Percentiles rank a stretch among this genome's conserved stretches.
Conservation (phyloP, 2,888 invertebrate genomes). For the Zaprionus obscuricornis region DNA sequence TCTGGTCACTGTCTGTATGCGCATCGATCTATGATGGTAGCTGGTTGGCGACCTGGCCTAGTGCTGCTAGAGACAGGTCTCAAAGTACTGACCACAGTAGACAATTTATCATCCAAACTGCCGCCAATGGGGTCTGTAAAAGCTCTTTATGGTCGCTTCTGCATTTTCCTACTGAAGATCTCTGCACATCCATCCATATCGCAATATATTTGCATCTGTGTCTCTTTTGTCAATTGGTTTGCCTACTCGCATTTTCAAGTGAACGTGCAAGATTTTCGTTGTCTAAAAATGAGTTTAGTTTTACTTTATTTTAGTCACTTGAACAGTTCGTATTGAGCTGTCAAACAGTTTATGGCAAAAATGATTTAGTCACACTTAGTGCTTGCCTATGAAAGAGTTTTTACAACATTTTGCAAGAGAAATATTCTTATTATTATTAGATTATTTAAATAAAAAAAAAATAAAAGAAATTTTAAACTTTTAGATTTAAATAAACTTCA, state of each 20-base stretch:
- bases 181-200: background rate
- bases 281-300: too few relatives aligned
- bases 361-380: slow-evolving; percentile 29
- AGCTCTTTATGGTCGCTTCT: slow-evolving; percentile 69
- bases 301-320: slow-evolving; percentile 10
- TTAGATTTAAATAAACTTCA: too few relatives aligned
- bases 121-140: slow-evolving; percentile 61
- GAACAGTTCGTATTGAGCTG: slow-evolving; percentile 31
- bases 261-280: slow-evolving; percentile 4
- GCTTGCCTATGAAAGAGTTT: too few relatives aligned
- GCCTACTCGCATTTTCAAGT: slow-evolving; percentile 12
- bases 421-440: too few relatives aligned
- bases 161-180: slow-evolving; percentile 50
- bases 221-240: slow-evolving; percentile 19
- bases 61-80: slow-evolving; percentile 5
- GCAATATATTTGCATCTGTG: slow-evolving; percentile 1
- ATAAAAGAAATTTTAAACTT: too few relatives aligned
- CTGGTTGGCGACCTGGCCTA: slow-evolving; percentile 59
- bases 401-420: too few relatives aligned
- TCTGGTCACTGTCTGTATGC: slow-evolving; percentile 16
- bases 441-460: too few relatives aligned
- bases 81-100: slow-evolving; percentile 54
- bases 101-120: slow-evolving; percentile 76
- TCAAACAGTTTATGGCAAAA: slow-evolving; percentile 24
- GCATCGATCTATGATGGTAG: slow-evolving; percentile 65